Evolutionary conservation across 2,113 vertebrate genomes (phyloP).

Genomic region (Corythornis madagascariensis): DNA sequence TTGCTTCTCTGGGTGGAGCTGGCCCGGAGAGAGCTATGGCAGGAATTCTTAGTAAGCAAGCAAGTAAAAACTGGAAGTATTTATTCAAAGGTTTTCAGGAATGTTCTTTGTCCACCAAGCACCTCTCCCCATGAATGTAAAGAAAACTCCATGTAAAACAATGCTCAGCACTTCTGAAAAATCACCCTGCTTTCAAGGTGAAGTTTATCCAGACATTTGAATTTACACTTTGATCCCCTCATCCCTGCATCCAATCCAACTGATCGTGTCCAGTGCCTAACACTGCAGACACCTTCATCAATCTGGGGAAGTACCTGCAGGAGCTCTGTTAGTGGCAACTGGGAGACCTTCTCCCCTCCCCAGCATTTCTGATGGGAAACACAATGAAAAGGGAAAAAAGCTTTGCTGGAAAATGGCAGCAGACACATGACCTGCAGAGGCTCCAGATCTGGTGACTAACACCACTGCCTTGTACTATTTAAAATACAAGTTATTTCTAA

Average conservation of each 20-base stretch:
- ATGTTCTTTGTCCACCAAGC: slow-evolving; percentile 49
- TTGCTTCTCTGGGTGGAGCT: slow-evolving; percentile 37
- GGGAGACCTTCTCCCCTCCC: background rate
- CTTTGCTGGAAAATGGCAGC: background rate
- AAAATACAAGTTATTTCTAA: background rate
- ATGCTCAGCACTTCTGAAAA: background rate
- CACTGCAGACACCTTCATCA: background rate
- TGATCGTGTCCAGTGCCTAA: background rate
- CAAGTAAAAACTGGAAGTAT: slow-evolving; percentile 63
- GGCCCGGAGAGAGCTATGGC: slow-evolving; percentile 19
- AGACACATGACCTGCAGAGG: background rate
- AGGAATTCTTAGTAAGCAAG: slow-evolving; percentile 62
- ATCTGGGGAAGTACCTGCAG: background rate
- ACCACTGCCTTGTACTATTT: background rate
- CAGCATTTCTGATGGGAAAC: background rate
- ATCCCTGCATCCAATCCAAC: background rate
- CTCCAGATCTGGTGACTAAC: background rate
- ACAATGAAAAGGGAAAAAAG: background rate
- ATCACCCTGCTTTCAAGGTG: background rate
- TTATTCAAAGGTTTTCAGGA: slow-evolving; percentile 58
- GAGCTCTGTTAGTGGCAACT: background rate
- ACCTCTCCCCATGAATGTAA: background rate
- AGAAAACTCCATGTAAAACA: background rate
- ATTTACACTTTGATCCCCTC: background rate
- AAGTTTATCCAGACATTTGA: background rate